These are phyloP conservation scores for Anabacerthia variegaticeps DNA, from an alignment of 2,797 vertebrate genomes.

Conservation along the genomic window DNA sequence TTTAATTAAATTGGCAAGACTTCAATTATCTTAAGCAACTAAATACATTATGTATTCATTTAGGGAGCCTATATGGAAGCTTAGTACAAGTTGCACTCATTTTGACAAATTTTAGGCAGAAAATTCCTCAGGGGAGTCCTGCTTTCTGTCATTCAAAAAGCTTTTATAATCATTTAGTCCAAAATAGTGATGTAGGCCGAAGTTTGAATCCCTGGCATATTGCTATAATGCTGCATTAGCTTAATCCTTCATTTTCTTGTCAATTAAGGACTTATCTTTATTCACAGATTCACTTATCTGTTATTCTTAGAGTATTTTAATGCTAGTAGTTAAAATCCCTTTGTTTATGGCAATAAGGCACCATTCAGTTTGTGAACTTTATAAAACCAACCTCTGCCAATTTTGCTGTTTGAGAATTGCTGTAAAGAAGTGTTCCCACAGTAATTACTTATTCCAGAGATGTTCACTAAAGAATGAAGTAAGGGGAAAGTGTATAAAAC, in stretches of 20 bases:
- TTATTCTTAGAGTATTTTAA: slow-evolving; percentile 81
- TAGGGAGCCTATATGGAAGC: slow-evolving; percentile 1
- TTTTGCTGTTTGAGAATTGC: slow-evolving; percentile 83
- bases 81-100: slow-evolving; percentile 45
- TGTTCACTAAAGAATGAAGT: slow-evolving; percentile 81
- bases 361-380: slow-evolving; percentile 83
- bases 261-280: slow-evolving; percentile 84
- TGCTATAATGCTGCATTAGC: slow-evolving; percentile 78
- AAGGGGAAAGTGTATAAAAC: slow-evolving; percentile 80
- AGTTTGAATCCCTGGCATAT: slow-evolving; percentile 78
- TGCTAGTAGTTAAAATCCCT: slow-evolving; percentile 82
- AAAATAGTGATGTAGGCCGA: slow-evolving; percentile 71
- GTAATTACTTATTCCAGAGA: slow-evolving; percentile 84
- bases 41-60: slow-evolving; percentile 56
- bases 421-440: slow-evolving; percentile 84
- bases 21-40: slow-evolving; percentile 61
- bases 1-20: slow-evolving; percentile 70
- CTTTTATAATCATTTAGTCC: slow-evolving; percentile 76
- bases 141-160: slow-evolving; percentile 71
- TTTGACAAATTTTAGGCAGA: slow-evolving; percentile 70
- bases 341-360: slow-evolving; percentile 83
- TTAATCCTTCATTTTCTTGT: slow-evolving; percentile 84
- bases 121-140: slow-evolving; percentile 71
- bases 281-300: slow-evolving; percentile 82
- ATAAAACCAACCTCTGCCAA: slow-evolving; percentile 83